Evolutionary conservation across 2,888 invertebrate species (phyloP), one percentile per base, ranked within the genome.

Genomic region (Pomacea canaliculata): DNA sequence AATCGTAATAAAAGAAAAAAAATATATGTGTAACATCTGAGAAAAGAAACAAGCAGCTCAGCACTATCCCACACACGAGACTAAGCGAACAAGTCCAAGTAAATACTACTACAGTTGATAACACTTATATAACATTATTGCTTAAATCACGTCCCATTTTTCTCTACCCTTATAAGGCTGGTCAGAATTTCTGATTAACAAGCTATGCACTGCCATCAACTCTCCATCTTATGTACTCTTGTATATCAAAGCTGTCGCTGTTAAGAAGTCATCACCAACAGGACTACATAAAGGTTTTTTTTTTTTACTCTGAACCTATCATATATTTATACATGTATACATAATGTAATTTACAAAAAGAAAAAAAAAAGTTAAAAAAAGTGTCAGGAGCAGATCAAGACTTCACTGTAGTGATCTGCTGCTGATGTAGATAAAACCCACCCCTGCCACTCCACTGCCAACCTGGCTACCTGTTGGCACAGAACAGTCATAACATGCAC

Each of bases 141-240:
- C 69, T 69, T 49, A 51, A 13, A 69, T 49, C 69, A 49, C 49
- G 48, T 49, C 46, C 46, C 37, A 37, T 67, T 37, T 67, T 67
- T 16, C 51, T 56, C 51, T 56, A 13, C 51, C 51, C 16, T 16
- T 13, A 12, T 65, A 27, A 27, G 65, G 27, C 65, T 27, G 65
- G 65, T 56, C 51, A 56, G 8, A 10, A 56, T 56, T 56, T 56
- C 51, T 56, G 16, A 7, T 56, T 56, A 56, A 56, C 51, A 56
- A 56, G 51, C 10, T 16, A 56, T 56, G 12, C 51, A 56, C 51
- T 56, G 51, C 63, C 27, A 19, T 23, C 48, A 73, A 69, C 73
- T 77, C 73, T 73, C 77, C 77, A 77, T 73, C 62, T 77, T 77
- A 72, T 73, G 77, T 73, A 72, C 77, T 77, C 76, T 66, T 66